These are phyloP conservation scores for Paraplagusia blochii DNA, from an alignment of 2,113 vertebrate genomes.

Conservation along the genomic window DNA sequence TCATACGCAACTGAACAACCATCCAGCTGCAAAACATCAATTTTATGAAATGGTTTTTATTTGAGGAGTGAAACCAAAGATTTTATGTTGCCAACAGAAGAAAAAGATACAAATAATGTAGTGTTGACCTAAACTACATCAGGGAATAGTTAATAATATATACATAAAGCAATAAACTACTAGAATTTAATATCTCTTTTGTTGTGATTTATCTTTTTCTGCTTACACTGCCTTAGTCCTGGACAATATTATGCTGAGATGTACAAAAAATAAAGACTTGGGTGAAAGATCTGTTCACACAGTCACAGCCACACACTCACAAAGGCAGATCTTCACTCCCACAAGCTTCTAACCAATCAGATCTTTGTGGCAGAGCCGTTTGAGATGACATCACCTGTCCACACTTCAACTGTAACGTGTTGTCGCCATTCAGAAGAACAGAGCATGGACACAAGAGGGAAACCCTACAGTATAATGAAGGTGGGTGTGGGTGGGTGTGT, in stretches of 20 bases:
- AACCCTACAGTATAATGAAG: not conserved
- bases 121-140: no score
- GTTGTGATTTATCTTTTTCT: no score
- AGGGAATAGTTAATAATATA: no score
- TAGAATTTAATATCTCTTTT: no score
- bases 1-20: no score
- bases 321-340: constrained; percentile 2
- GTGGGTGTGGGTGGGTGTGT: constrained; percentile 5
- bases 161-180: no score
- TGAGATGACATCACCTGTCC: constrained; percentile 32
- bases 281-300: constrained; percentile 9
- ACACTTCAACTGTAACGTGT: not conserved
- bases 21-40: no score
- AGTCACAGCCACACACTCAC: constrained; percentile 13
- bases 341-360: constrained; percentile 3
- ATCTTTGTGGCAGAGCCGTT: constrained; percentile 22
- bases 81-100: no score
- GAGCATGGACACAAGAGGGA: not conserved
- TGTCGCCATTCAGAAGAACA: constrained; percentile 21
- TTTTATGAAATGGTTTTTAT: no score
- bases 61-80: no score
- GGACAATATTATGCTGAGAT: not conserved
- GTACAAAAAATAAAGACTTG: not conserved
- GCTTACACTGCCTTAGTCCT: no score
- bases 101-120: no score